Evolutionary conservation across 2,113 vertebrate species (phyloP).

Genomic region (Brachyhypopomus gauderio): DNA sequence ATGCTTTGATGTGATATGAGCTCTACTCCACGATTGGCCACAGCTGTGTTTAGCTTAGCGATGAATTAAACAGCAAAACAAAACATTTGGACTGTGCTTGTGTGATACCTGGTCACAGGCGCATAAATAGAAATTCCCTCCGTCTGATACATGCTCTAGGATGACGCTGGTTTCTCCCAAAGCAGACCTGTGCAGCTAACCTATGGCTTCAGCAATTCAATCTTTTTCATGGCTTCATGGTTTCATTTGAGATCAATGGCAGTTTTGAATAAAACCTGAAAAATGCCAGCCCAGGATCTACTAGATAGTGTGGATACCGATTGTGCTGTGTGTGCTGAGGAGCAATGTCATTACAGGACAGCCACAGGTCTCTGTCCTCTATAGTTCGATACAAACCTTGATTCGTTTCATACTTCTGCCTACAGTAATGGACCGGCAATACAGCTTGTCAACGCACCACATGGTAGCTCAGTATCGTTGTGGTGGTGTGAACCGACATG

Average conservation of each 20-base stretch:
- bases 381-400: background rate
- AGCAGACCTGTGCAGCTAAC: constrained; percentile 15
- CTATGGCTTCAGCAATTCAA: constrained; percentile 10
- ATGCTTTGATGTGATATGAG: background rate
- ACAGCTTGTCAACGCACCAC: background rate
- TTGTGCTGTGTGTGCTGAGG: background rate
- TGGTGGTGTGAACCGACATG: constrained; percentile 1
- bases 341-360: background rate
- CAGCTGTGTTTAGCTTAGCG: background rate
- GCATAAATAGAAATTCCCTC: background rate
- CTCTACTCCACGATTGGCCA: background rate
- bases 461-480: background rate
- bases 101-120: background rate
- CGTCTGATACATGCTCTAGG: background rate
- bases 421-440: background rate
- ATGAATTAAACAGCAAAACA: background rate
- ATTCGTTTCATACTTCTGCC: background rate
- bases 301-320: background rate
- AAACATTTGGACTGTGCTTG: background rate
- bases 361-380: background rate
- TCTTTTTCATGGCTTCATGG: constrained; percentile 1
- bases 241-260: constrained; percentile 10
- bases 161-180: constrained; percentile 16
- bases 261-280: constrained; percentile 28
- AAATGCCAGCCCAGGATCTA: constrained; percentile 2